phyloP scores from a whole-genome alignment of 2,797 vertebrate genomes.

The Rhinogobio ventralis region DNA sequence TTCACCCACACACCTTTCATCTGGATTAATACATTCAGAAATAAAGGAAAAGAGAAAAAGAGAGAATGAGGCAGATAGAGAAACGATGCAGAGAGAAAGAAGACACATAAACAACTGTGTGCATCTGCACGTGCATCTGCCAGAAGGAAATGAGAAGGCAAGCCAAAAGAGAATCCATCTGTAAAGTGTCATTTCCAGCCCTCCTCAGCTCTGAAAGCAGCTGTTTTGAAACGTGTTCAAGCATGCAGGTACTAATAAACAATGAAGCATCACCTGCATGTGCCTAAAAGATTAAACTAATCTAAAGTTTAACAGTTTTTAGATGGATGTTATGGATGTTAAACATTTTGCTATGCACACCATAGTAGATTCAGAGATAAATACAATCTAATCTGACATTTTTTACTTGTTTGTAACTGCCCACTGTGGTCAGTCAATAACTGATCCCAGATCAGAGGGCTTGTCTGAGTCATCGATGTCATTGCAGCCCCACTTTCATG shows the following conservation, averaged over 20 bases:
- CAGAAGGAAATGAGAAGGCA: conserved; percentile 11
- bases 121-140: conserved; percentile 14
- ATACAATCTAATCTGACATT: neutral
- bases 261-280: conserved; percentile 16
- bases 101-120: conserved; percentile 2
- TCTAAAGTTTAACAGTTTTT: neutral
- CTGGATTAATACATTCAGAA: conserved; percentile 61
- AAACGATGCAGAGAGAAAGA: conserved; percentile 21
- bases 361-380: neutral
- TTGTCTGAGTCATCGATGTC: conserved; percentile 31
- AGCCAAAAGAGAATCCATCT: conserved; percentile 38
- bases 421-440: conserved; percentile 18
- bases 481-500: conserved; percentile 41
- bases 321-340: neutral
- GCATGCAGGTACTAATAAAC: conserved; percentile 36
- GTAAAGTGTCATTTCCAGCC: conserved; percentile 42
- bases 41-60: conserved; percentile 47
- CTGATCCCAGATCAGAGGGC: conserved; percentile 7
- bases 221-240: conserved; percentile 51
- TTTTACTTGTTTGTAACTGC: neutral
- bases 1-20: conserved; percentile 74
- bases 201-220: conserved; percentile 48
- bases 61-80: conserved; percentile 21
- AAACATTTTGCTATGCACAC: neutral
- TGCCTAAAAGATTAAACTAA: neutral